Evolutionary conservation across 2,888 invertebrate genomes (phyloP), one percentile per base, ranked within the genome.

Genomic region (Seira ritae): DNA sequence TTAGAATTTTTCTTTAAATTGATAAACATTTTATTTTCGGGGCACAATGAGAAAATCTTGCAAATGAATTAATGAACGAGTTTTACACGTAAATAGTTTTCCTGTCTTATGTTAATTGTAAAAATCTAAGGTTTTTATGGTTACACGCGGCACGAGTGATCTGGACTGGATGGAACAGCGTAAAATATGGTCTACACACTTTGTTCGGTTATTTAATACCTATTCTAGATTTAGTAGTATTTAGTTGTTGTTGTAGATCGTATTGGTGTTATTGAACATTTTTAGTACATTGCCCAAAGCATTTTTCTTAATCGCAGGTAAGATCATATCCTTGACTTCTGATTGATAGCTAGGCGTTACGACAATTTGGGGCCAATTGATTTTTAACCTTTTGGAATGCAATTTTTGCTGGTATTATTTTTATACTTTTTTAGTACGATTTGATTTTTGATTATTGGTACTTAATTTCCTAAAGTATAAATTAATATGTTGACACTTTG

Each of bases 111-210:
- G 24, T 62, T 71, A 60, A 62, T 60, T 46, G 70, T 46, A 46
- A 46, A 46, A 70, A 46, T 70, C 42, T 70, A 69, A 31, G 62
- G 22, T 22, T 4, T 31, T 31, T 37, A 24, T 65, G 62, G 42
- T 73, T 37, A 37, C 37, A 62, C n/a, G 46, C 62, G 19, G 37
- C 37, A 31, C 37, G 1, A 31, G 37, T 46, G 20, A 66, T 24
- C 65, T 73, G 72, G 37, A 73, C 20, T 74, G 74, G 74, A 74
- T 74, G 74, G 74, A 74, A 67, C 50, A 46, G 67, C 74, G 22
- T 62, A 62, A 62, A 62, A 62, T 20, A 62, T 62, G 62, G n/a
- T 8, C 22, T 62, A 62, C 22, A 62, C 20, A 20, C 50, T 50
- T 2, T 31, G 15, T 50, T n/a, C 50, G 12, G 50, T 8, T 50